A percentile compares a stretch with the other conserved stretches of the same genome.
Conservation (phyloP, 2,888 invertebrate genomes). For the Nemurella pictetii region DNA sequence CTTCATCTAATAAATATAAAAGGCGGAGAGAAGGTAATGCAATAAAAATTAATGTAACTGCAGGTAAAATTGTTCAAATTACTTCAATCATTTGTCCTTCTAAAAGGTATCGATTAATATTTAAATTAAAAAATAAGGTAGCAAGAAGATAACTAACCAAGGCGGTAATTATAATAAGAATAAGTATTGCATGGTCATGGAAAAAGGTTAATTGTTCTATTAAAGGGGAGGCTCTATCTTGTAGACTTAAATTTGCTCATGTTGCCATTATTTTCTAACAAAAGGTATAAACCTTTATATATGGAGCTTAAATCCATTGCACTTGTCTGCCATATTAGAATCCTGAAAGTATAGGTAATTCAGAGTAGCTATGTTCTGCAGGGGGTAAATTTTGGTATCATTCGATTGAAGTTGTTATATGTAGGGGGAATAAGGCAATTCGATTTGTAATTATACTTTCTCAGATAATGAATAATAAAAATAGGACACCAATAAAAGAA, state of each 20-base stretch:
- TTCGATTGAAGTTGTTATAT: conserved; percentile 63
- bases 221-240: conserved; percentile 64
- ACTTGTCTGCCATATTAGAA: conserved; percentile 66
- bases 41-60: conserved; percentile 65
- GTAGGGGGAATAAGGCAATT: conserved; percentile 56
- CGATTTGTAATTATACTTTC: conserved; percentile 61
- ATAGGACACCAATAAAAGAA: conserved; percentile 61
- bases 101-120: conserved; percentile 60
- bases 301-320: conserved; percentile 69
- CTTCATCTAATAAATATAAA: conserved; percentile 65
- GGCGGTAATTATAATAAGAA: conserved; percentile 64
- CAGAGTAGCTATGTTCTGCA: conserved; percentile 62
- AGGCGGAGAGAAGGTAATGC: conserved; percentile 63
- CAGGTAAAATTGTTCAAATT: conserved; percentile 66
- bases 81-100: conserved; percentile 65
- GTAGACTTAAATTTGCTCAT: conserved; percentile 58
- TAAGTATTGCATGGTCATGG: conserved; percentile 64
- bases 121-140: conserved; percentile 60
- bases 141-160: conserved; percentile 62
- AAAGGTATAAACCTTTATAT: conserved; percentile 27
- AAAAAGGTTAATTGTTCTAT: conserved; percentile 70
- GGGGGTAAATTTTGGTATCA: conserved; percentile 63
- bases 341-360: conserved; percentile 61
- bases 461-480: conserved; percentile 65
- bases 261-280: conserved; percentile 62